Conservation (phyloP, 2,113 vertebrate genomes). For the Triplophysa dalaica region DNA sequence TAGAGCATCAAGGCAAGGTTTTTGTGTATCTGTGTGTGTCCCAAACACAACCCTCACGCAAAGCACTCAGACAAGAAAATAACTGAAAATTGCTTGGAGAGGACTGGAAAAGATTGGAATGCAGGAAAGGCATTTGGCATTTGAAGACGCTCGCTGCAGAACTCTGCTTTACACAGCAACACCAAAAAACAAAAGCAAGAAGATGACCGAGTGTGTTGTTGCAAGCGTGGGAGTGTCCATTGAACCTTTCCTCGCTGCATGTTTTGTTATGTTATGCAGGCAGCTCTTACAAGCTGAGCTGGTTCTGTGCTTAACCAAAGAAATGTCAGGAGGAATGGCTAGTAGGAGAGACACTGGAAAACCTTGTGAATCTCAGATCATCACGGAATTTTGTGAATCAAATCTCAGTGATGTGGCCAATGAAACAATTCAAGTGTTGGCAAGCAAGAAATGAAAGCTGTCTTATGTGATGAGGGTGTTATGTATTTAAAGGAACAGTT, state of each 20-base stretch:
- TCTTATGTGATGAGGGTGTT: too few species aligned
- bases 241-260: conserved; percentile 27
- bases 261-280: conserved; percentile 16
- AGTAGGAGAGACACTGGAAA: neutral
- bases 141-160: conserved; percentile 22
- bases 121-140: conserved; percentile 20
- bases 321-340: conserved; percentile 18
- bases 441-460: neutral
- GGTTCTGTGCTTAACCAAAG: neutral
- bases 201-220: conserved; percentile 17
- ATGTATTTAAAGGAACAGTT: too few species aligned
- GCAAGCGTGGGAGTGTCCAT: conserved; percentile 38
- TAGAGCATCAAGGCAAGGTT: conserved; percentile 26
- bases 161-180: conserved; percentile 23
- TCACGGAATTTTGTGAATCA: conserved; percentile 9
- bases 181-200: neutral
- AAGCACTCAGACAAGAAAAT: conserved; percentile 40
- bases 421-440: neutral
- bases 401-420: neutral
- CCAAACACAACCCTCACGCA: conserved; percentile 7
- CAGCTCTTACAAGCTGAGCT: conserved; percentile 14
- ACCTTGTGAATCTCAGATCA: neutral
- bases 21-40: conserved; percentile 13
- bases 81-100: conserved; percentile 28
- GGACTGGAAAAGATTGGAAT: conserved; percentile 18